These are phyloP conservation scores for Drosophila trichaetosa DNA, from an alignment of 2,888 invertebrate genomes.

Conservation along the genomic window DNA sequence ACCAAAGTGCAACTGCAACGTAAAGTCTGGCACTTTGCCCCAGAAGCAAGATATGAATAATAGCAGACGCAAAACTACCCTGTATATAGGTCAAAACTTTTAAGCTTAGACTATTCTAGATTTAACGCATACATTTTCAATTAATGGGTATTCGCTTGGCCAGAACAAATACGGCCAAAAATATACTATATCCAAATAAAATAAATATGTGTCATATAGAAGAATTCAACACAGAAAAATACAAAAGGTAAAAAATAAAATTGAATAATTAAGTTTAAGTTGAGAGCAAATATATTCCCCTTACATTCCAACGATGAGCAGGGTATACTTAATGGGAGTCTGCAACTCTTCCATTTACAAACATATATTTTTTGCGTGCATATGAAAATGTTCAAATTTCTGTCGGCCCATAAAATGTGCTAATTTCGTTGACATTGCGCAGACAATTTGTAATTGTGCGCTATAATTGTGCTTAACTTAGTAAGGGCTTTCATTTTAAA, in stretches of 20 bases:
- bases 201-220: not conserved
- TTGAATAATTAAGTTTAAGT: not conserved
- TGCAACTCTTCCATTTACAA: not conserved
- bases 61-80: slow-evolving; percentile 3
- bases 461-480: slow-evolving; percentile 33
- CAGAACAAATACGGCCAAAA: not conserved
- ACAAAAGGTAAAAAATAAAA: not conserved
- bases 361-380: slow-evolving; percentile 3
- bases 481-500: slow-evolving; percentile 39
- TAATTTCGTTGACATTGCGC: slow-evolving; percentile 68
- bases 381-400: slow-evolving; percentile 26
- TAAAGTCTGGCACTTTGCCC: slow-evolving; percentile 19
- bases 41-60: not conserved
- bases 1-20: slow-evolving; percentile 35
- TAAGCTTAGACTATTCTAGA: not conserved
- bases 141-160: not conserved
- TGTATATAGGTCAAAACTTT: not conserved
- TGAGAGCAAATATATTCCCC: not conserved
- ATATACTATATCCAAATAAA: not conserved
- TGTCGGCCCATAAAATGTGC: slow-evolving; percentile 59
- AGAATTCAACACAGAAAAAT: not conserved
- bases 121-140: not conserved
- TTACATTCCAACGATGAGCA: not conserved
- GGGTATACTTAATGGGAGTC: not conserved
- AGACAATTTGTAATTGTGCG: slow-evolving; percentile 65